Evolutionary conservation across 2,888 invertebrate species (phyloP), one percentile per base, ranked within the genome.

Genomic region (Troides aeacus): DNA sequence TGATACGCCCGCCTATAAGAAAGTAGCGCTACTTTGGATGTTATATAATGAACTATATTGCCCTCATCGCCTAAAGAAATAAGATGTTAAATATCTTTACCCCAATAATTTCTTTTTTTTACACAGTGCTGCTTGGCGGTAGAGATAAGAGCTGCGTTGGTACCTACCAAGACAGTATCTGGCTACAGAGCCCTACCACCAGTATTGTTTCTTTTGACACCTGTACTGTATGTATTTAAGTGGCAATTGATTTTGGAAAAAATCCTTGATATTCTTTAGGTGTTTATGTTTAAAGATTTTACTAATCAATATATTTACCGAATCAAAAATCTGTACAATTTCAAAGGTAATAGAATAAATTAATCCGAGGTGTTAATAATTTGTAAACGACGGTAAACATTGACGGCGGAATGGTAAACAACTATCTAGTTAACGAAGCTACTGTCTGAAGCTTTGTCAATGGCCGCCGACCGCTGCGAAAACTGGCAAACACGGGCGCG

Each of bases 361-460:
- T 18, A 60, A 60, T 60, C 30, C 24, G 30, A 30, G 10, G 12
- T 21, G 10, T 15, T 36, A 7, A 21, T 39, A 18, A 21, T 61
- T 61, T 61, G 21, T 61, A n/a, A 36, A 61, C 18, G 50, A 39
- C 18, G 30, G 36, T 12, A 56, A 64, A 30, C n/a, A 53, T 56
- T 64, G 36, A 53, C 8, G 63, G 30, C 56, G 30, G 63, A 23
- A 24, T 17, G 18, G 56, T 64, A 64, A 64, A 64, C 63, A 64
- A 24, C 36, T n/a, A 56, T 64, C 30, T 64, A 64, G 63, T 64
- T 64, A 64, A 50, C 50, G 24, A 56, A 50, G 50, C 63, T 50
- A 24, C 50, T 30, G 63, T 64, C 63, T 64, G 53, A 64, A 64
- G 63, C 63, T 64, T 64, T 53, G 63, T 53, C 63, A 56, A 56